Conservation (phyloP, 1,140 invertebrate genomes). For the Eulimnadia texana region DNA sequence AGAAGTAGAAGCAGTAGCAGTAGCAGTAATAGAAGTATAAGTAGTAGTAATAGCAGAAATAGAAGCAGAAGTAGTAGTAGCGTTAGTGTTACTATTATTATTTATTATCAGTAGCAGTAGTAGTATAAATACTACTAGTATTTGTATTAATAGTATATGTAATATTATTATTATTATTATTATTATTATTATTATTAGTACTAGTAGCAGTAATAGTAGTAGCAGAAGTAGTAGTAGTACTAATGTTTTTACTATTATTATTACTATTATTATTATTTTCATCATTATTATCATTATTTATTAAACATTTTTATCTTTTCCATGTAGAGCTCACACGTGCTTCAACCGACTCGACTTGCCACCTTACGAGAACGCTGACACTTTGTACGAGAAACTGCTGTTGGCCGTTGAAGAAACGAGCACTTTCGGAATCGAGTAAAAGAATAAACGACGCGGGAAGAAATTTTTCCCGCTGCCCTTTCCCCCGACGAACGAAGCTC, state of each 20-base stretch:
- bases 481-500: not conserved
- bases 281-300: not conserved
- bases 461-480: too few relatives aligned
- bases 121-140: too few relatives aligned
- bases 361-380: conserved; percentile 82
- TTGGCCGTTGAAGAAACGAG: conserved; percentile 93
- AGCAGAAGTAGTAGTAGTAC: not conserved
- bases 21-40: too few relatives aligned
- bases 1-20: too few relatives aligned
- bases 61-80: too few relatives aligned
- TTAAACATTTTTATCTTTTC: conserved; percentile 7
- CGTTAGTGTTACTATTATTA: too few relatives aligned
- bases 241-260: not conserved
- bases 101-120: too few relatives aligned
- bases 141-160: too few relatives aligned
- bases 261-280: not conserved
- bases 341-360: conserved; percentile 94
- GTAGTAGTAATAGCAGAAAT: too few relatives aligned
- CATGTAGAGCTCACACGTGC: conserved; percentile 78
- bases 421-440: conserved; percentile 88
- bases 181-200: too few relatives aligned
- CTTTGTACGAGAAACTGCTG: conserved; percentile 84
- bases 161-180: too few relatives aligned
- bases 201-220: too few relatives aligned
- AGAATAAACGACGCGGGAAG: not conserved